Conservation (phyloP, 2,888 invertebrate genomes). For the Phaonia tiefii region DNA sequence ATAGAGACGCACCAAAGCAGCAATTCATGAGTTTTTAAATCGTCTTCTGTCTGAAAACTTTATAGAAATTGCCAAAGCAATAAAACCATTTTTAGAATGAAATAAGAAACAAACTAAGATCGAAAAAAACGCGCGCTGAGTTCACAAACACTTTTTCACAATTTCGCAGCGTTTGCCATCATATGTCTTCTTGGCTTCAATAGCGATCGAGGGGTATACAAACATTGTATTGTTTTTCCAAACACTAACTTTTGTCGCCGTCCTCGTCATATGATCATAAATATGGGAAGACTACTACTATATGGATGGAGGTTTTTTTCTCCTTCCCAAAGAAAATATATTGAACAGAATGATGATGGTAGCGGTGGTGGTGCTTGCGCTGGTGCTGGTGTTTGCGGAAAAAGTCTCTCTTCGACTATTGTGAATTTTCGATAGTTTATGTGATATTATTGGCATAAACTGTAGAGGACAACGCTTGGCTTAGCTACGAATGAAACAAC, state of each 20-base stretch:
- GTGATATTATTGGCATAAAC: conserved; percentile 71
- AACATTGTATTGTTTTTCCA: conserved; percentile 30
- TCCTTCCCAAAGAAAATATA: conserved; percentile 11
- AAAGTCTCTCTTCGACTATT: conserved; percentile 55
- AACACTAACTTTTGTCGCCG: conserved; percentile 17
- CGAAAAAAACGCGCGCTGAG: neutral
- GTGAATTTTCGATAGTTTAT: conserved; percentile 70
- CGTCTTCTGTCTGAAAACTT: conserved; percentile 58
- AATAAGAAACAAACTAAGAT: neutral
- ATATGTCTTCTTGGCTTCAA: conserved; percentile 36
- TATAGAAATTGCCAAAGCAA: conserved; percentile 62
- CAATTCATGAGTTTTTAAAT: conserved; percentile 67
- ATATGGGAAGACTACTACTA: conserved; percentile 47
- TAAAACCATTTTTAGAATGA: conserved; percentile 63
- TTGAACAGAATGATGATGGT: conserved; percentile 7
- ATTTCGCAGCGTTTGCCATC: conserved; percentile 3
- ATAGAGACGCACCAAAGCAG: conserved; percentile 32
- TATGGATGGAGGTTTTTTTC: conserved; percentile 40
- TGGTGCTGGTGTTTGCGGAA: conserved; percentile 19
- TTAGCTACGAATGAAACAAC: neutral
- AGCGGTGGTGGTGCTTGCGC: neutral
- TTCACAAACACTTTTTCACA: conserved; percentile 60
- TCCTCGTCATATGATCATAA: conserved; percentile 61
- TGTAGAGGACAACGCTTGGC: conserved; percentile 37
- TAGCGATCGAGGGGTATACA: too few relatives aligned